Evolutionary conservation across 2,888 invertebrate genomes (phyloP).

Genomic region (Cheilosia soror): DNA sequence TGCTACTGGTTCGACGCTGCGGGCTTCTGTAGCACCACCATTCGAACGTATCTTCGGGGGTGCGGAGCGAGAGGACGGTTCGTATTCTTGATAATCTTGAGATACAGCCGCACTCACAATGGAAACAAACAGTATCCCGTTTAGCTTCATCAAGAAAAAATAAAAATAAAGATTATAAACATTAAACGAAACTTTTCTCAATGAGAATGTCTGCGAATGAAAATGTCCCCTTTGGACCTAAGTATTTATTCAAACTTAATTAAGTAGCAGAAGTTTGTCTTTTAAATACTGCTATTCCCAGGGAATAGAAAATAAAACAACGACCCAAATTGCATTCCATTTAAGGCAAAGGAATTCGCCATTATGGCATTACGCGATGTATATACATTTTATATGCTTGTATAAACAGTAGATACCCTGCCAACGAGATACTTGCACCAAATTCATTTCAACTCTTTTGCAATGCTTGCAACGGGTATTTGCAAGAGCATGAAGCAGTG

Average conservation of each 20-base stretch:
- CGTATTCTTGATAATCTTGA: conserved; percentile 84
- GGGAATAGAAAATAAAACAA: conserved; percentile 2
- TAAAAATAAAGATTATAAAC: conserved; percentile 1
- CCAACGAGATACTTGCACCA: conserved; percentile 56
- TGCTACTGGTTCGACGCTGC: conserved; percentile 87
- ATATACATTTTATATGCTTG: conserved; percentile 17
- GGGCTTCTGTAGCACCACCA: conserved; percentile 77
- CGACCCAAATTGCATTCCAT: conserved; percentile 13
- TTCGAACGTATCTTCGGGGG: conserved; percentile 80
- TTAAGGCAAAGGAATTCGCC: conserved; percentile 30
- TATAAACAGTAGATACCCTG: conserved; percentile 25
- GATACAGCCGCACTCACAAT: conserved; percentile 78
- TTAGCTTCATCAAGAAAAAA: conserved; percentile 77
- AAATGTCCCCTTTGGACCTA: conserved; percentile 28
- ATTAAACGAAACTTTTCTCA: conserved; percentile 19
- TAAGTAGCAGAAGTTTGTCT: conserved; percentile 17
- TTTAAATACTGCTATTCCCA: conserved; percentile 16
- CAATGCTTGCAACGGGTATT: conserved; percentile 42
- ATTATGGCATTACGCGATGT: conserved; percentile 52
- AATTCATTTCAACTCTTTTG: conserved; percentile 62
- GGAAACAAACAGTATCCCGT: conserved; percentile 78
- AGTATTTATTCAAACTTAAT: conserved; percentile 41
- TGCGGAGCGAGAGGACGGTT: conserved; percentile 80
- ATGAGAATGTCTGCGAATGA: conserved; percentile 26
- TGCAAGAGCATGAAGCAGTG: conserved; percentile 28